Evolutionary conservation across 2,888 invertebrate species (phyloP).

Genomic region (Ptilodon capucinus): DNA sequence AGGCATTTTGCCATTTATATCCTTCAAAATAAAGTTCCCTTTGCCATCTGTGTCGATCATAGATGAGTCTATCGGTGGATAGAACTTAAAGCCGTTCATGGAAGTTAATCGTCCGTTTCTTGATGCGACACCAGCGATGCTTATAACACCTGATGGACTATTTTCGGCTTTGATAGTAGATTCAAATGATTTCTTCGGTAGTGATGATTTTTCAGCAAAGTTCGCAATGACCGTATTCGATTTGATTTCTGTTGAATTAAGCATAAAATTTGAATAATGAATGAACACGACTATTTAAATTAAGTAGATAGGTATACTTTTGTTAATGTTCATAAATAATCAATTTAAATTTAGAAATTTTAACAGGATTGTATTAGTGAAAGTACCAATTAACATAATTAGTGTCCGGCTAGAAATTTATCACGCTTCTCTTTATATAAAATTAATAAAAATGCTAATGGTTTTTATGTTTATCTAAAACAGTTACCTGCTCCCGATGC

Average conservation of each 20-base stretch:
- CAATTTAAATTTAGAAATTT: background rate
- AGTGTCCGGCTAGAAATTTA: background rate
- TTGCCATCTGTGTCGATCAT: conserved; percentile 27
- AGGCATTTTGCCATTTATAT: conserved; percentile 25
- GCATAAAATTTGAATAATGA: background rate
- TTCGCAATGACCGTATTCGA: conserved; percentile 8
- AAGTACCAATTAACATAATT: background rate
- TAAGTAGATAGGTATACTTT: background rate
- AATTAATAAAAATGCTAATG: background rate
- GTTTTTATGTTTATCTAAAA: conserved; percentile 7
- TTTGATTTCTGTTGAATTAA: conserved; percentile 19
- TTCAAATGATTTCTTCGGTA: conserved; percentile 7
- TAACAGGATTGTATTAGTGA: background rate
- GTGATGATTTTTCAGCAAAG: background rate
- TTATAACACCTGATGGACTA: conserved; percentile 49
- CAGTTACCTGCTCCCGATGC: conserved; percentile 41
- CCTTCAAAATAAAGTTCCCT: conserved; percentile 25
- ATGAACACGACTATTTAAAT: background rate
- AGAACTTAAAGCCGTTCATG: conserved; percentile 51
- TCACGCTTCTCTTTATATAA: background rate
- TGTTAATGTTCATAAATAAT: conserved; percentile 3
- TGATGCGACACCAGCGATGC: conserved; percentile 51
- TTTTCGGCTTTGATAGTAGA: conserved; percentile 23
- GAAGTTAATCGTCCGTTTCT: conserved; percentile 59
- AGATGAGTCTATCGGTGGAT: conserved; percentile 34